Evolutionary conservation across 2,113 vertebrate genomes (phyloP).

Genomic region (Taurulus bubalis): DNA sequence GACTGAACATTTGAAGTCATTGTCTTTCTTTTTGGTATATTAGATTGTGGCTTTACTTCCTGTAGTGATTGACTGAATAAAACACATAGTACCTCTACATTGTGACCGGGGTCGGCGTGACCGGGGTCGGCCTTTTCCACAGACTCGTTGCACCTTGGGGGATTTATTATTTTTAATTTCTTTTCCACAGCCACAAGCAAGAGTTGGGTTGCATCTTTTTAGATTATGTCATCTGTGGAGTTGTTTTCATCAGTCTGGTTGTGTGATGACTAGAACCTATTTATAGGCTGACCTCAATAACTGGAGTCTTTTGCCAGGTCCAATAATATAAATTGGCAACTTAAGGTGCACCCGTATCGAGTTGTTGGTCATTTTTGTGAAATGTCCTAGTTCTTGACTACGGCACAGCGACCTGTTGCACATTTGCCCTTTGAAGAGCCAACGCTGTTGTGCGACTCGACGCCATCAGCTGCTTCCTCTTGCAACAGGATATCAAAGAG

Average conservation of each 20-base stretch:
- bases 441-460: background rate
- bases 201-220: constrained; percentile 24
- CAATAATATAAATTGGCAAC: constrained; percentile 30
- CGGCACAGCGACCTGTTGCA: constrained; percentile 9
- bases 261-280: constrained; percentile 38
- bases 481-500: constrained; percentile 46
- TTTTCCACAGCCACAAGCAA: background rate
- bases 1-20: no score
- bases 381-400: constrained; percentile 33
- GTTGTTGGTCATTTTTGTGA: constrained; percentile 19
- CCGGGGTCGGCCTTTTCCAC: background rate
- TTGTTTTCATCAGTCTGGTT: constrained; percentile 37
- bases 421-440: background rate
- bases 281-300: constrained; percentile 66
- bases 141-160: background rate
- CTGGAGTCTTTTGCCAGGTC: constrained; percentile 46
- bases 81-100: no score
- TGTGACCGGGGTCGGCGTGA: no score
- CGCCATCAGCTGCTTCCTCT: constrained; percentile 9
- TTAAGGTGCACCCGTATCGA: background rate
- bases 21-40: no score
- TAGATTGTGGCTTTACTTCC: no score
- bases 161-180: background rate
- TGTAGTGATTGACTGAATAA: no score
- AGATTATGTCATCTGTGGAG: constrained; percentile 7